Percentiles rank a stretch among this genome's conserved stretches.
Evolutionary conservation across 2,797 vertebrate species (phyloP).

Genomic region (Tokudaia tokunoshimensis): DNA sequence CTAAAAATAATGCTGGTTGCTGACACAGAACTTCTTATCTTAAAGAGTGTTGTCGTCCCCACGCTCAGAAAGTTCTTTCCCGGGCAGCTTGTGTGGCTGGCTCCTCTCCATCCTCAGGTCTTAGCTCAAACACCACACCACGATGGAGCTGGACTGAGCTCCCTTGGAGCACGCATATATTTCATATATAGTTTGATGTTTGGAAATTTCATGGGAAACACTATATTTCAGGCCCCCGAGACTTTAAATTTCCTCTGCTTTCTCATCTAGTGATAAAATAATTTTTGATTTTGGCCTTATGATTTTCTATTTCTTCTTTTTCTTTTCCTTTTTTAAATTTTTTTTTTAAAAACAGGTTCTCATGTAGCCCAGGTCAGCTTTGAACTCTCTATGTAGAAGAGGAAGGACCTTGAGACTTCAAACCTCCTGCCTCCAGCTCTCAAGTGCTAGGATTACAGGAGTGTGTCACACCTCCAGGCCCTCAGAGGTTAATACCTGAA

Average conservation of each 20-base stretch:
- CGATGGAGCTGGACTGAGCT: not conserved
- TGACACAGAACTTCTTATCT: not conserved
- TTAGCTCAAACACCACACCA: not conserved
- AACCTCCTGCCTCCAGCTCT: not conserved
- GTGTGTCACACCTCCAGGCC: not conserved
- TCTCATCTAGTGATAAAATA: constrained; percentile 11
- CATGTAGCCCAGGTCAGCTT: not conserved
- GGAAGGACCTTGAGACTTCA: not conserved
- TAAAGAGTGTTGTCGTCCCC: not conserved
- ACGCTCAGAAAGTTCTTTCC: too few species aligned
- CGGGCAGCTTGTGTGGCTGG: not conserved
- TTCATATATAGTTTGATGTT: not conserved
- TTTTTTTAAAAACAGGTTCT: not conserved
- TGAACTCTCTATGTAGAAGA: not conserved
- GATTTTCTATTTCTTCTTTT: not conserved
- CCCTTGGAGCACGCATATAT: not conserved
- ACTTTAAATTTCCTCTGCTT: not conserved
- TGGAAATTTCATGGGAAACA: not conserved
- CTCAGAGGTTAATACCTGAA: not conserved
- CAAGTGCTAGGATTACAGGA: not conserved
- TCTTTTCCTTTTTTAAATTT: too few species aligned
- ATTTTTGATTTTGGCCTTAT: not conserved
- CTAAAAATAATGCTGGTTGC: not conserved
- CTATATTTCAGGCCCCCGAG: not conserved
- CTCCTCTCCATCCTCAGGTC: not conserved